Evolutionary conservation across 1,140 invertebrate genomes (phyloP).

Genomic region (Trichonephila clavipes): DNA sequence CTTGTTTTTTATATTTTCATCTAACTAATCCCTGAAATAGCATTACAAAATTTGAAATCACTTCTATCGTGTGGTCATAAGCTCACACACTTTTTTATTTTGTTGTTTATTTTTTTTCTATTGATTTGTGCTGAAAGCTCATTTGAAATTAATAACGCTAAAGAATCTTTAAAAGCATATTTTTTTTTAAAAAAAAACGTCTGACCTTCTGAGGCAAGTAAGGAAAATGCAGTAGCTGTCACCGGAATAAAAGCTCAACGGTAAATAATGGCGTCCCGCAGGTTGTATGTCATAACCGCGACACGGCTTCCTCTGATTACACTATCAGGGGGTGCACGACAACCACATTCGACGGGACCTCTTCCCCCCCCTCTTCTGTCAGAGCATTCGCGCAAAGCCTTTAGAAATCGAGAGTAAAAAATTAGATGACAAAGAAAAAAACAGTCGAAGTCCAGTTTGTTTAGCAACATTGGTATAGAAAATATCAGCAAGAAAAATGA

Average conservation of each 20-base stretch:
- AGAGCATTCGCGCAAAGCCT: neutral
- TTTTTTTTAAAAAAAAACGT: neutral
- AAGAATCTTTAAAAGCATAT: too few species aligned
- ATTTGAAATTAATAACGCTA: too few species aligned
- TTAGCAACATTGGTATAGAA: too few species aligned
- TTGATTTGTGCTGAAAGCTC: too few species aligned
- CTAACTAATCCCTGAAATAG: too few species aligned
- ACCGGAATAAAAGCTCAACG: constrained; percentile 60
- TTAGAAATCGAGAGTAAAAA: neutral
- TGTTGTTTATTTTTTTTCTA: too few species aligned
- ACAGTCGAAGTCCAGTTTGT: neutral
- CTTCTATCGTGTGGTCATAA: too few species aligned
- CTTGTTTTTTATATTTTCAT: too few species aligned
- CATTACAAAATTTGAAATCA: too few species aligned
- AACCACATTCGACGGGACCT: too few species aligned
- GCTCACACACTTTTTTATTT: too few species aligned
- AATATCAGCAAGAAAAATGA: too few species aligned
- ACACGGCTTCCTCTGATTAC: neutral
- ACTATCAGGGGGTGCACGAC: neutral
- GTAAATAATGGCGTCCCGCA: constrained; percentile 56
- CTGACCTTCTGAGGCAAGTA: neutral
- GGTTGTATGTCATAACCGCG: constrained; percentile 54
- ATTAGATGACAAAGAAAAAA: neutral
- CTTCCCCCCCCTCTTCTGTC: neutral
- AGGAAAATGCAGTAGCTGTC: constrained; percentile 19